Percentiles rank a stretch among this genome's conserved stretches.
Conservation (phyloP, 2,113 vertebrate genomes). For the Microcebus ravelobensis region DNA sequence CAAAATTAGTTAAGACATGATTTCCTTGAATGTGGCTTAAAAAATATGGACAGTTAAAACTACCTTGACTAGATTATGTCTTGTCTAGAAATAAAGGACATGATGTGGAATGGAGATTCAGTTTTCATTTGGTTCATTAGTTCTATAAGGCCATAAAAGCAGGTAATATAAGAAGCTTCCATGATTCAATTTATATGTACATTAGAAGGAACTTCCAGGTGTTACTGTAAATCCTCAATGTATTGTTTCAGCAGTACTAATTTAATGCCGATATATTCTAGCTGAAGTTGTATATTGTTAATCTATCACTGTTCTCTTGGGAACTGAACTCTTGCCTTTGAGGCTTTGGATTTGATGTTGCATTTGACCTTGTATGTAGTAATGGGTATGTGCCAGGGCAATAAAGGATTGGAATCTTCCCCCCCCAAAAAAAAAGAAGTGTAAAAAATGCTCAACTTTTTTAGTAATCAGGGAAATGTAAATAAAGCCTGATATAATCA, state of each 20-base stretch:
- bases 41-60: constrained; percentile 63
- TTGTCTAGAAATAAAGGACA: constrained; percentile 74
- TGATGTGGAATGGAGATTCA: constrained; percentile 65
- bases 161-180: constrained; percentile 68
- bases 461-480: neutral
- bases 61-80: constrained; percentile 51
- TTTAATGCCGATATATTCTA: constrained; percentile 53
- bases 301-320: constrained; percentile 62
- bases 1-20: constrained; percentile 33
- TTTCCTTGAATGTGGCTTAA: constrained; percentile 68
- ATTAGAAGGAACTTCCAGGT: constrained; percentile 57
- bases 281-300: constrained; percentile 65
- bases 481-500: neutral
- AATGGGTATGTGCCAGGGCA: constrained; percentile 80
- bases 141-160: constrained; percentile 57
- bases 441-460: neutral
- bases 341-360: constrained; percentile 78
- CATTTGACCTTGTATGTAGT: constrained; percentile 76
- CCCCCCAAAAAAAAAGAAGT: neutral
- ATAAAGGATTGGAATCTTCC: constrained; percentile 65
- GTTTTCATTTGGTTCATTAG: constrained; percentile 73
- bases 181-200: constrained; percentile 69
- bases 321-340: constrained; percentile 69
- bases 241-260: constrained; percentile 73
- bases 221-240: constrained; percentile 58